Conservation (phyloP, 2,113 vertebrate genomes). For the Casuarius casuarius region DNA sequence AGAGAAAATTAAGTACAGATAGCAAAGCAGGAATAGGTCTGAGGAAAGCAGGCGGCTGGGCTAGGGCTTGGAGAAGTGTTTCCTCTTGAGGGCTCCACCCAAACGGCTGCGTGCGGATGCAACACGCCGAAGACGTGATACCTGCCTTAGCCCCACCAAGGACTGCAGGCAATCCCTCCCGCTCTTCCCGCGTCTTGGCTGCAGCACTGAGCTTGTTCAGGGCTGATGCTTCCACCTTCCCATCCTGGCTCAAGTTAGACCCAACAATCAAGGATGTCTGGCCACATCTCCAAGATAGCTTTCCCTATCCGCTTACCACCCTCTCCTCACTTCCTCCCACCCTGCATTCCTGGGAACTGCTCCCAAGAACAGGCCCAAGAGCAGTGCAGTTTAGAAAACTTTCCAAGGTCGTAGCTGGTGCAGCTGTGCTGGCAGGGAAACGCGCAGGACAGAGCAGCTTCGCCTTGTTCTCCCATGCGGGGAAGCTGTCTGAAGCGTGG, state of each 20-base stretch:
- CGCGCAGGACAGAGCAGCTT: rapidly evolving
- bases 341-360: background rate
- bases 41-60: background rate
- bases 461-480: rapidly evolving
- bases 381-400: background rate
- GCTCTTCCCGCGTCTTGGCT: background rate
- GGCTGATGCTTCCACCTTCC: background rate
- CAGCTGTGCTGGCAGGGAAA: background rate
- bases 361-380: background rate
- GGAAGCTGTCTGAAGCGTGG: rapidly evolving
- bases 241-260: background rate
- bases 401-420: background rate
- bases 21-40: background rate
- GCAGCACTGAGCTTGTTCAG: background rate
- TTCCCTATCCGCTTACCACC: background rate
- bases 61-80: background rate
- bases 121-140: rapidly evolving
- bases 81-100: background rate
- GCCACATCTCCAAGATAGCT: background rate
- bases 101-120: background rate
- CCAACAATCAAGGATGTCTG: background rate
- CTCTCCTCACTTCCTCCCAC: background rate
- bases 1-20: background rate
- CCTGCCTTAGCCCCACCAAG: background rate
- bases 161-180: rapidly evolving